Evolutionary conservation across 2,113 vertebrate genomes (phyloP), one percentile per base, ranked within the genome.

Genomic region (Corythaixoides concolor): DNA sequence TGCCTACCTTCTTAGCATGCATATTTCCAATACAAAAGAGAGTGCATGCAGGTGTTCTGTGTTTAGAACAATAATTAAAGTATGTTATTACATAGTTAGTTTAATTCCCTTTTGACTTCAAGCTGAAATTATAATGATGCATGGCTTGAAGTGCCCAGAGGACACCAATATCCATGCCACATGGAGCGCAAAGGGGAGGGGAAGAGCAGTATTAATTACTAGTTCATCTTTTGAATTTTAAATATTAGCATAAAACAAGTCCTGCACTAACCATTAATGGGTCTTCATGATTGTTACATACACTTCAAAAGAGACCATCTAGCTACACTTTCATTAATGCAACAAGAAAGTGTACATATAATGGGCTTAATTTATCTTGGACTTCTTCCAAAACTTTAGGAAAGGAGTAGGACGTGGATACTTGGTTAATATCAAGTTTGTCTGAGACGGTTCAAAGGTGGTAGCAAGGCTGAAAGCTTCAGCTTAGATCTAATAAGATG

Each of bases 101-200:
- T 98, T 98, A 99, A 98, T 98, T 98, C 98, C 98, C 98, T 95
- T 98, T 98, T 97, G 98, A 98, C 96, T 98, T 98, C 95, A 97
- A 97, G 98, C 98, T 98, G 98, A 98, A 98, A 99, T 98, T 97
- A 97, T 98, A 98, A 99, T 98, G 97, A 95, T 96, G 96, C 97
- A 97, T 90, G 45, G 97, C 92, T 97, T 96, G 67, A 91, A 90
- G 95, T 93, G 81, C 96, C 91, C 81, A 94, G 89, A 94, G 97
- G 94, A 96, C 80, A 83, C 93, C 93, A 94, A 93, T 94, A 97
- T 95, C 79, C 17, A 37, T 92, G 88, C 82, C 60, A 84, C 91
- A 58, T 82, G 81, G 81, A 96, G 80, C 1, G 17, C 1, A 1
- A 50, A 83, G 88, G 77, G 90, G 93, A 94, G 75, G 92, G 84